These are phyloP conservation scores for Heptranchias perlo DNA, from an alignment of 2,113 vertebrate genomes.

Conservation along the genomic window DNA sequence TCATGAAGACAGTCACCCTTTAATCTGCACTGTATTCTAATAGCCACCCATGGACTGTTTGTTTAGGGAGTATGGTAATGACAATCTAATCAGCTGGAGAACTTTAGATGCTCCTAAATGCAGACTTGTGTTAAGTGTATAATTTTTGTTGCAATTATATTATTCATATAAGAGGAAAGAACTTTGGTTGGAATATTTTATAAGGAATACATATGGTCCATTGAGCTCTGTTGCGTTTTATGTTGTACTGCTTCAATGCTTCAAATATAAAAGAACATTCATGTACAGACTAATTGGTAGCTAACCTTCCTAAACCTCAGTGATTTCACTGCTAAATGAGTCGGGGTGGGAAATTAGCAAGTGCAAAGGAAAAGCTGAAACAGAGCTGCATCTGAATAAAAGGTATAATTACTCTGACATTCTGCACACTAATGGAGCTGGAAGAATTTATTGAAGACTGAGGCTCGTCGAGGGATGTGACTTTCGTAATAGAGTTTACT, in stretches of 20 bases:
- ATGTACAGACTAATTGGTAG: slow-evolving; percentile 37
- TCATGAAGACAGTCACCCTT: not conserved
- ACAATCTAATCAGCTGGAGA: not conserved
- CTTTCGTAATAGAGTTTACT: slow-evolving; percentile 59
- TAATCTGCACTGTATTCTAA: not conserved
- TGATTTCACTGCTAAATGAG: slow-evolving; percentile 55
- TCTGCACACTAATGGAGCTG: slow-evolving; percentile 51
- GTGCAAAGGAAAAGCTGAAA: slow-evolving; percentile 49
- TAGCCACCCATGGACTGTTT: not conserved
- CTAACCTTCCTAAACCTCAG: slow-evolving; percentile 54
- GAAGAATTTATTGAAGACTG: slow-evolving; percentile 56
- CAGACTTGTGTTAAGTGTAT: not conserved
- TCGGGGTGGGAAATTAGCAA: slow-evolving; percentile 58
- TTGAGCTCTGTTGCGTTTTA: not conserved
- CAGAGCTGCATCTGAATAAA: slow-evolving; percentile 53
- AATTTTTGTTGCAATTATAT: not conserved
- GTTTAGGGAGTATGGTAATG: not conserved
- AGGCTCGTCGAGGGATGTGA: slow-evolving; percentile 51
- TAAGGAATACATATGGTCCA: not conserved
- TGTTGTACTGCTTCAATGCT: slow-evolving; percentile 22
- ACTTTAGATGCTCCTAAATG: not conserved
- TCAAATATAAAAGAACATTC: slow-evolving; percentile 29
- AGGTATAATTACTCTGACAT: slow-evolving; percentile 54
- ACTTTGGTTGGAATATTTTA: not conserved
- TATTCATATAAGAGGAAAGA: not conserved